These are phyloP conservation scores for Drosophila quadrilineata DNA, from an alignment of 1,140 invertebrate genomes.

Conservation along the genomic window DNA sequence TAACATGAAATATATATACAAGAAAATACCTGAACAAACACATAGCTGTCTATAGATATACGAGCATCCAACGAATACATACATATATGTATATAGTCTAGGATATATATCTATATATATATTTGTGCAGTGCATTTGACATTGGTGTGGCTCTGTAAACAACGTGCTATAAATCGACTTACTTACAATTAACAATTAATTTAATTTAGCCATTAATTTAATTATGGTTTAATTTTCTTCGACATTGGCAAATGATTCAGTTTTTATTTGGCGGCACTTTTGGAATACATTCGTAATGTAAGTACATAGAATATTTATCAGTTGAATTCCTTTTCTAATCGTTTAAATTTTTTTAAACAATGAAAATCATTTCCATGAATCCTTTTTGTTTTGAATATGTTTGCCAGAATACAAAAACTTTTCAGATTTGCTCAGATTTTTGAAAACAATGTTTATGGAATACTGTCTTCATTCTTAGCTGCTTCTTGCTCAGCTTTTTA, in stretches of 20 bases:
- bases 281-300: constrained; percentile 9
- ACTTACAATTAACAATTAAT: too few species aligned
- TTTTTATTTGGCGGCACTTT: constrained; percentile 2
- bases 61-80: not conserved
- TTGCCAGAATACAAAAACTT: too few species aligned
- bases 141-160: constrained; percentile 14
- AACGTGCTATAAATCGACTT: constrained; percentile 4
- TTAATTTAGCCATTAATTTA: too few species aligned
- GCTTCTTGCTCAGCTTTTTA: too few species aligned
- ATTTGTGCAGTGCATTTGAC: constrained; percentile 27
- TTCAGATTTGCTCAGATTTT: too few species aligned
- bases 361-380: too few species aligned
- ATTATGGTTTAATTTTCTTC: not conserved
- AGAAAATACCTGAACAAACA: constrained; percentile 31
- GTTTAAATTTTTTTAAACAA: too few species aligned
- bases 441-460: too few species aligned
- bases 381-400: too few species aligned
- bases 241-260: not conserved
- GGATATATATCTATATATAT: not conserved
- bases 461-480: too few species aligned
- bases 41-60: constrained; percentile 7
- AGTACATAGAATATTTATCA: constrained; percentile 4
- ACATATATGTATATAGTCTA: not conserved
- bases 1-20: constrained; percentile 43
- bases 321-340: too few species aligned